Evolutionary conservation across 2,888 invertebrate genomes (phyloP), one percentile per base, ranked within the genome.

Genomic region (Dascillus cervinus): DNA sequence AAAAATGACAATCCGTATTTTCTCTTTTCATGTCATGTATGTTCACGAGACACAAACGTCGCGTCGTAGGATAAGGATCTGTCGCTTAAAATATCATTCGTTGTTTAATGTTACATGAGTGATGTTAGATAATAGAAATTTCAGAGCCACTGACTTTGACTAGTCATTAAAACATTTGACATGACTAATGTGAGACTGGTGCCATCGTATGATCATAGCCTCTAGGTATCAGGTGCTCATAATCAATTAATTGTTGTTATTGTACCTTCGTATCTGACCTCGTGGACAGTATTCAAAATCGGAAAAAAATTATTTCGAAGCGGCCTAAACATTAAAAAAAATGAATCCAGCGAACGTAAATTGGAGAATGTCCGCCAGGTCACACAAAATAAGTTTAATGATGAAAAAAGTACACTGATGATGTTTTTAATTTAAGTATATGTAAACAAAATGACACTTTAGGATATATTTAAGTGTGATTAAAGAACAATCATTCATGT

Each of bases 171-270:
- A n/a, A n/a, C n/a, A n/a, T n/a, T n/a, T n/a, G n/a, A 43, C 41
- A 23, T 46, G 50, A 46, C 43, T 50, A 4, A 17, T 24, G n/a
- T n/a, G 41, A 50, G 56, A 58, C 56, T 56, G 56, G 53, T 45
- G 60, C 59, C 58, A 56, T 50, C 48, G 41, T n/a, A n/a, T 39
- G 50, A 56, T 55, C 51, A 52, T 56, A 60, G 53, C 52, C 50
- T n/a, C n/a, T 55, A 53, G 49, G 53, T 55, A 56, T 58, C 59
- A 57, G 58, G 57, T 62, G 58, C 60, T 60, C 59, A 61, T 49
- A 56, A 55, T 61, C 56, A 58, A 55, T 59, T 59, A 56, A 56
- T 53, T 56, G 58, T 60, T 58, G 55, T 60, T 62, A 56, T 53
- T 44, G 44, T 55, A 36, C 28, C 24, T 35, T 29, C 22, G 24